Evolutionary conservation across 2,113 vertebrate genomes (phyloP).

Genomic region (Rhinolophus ferrumequinum): DNA sequence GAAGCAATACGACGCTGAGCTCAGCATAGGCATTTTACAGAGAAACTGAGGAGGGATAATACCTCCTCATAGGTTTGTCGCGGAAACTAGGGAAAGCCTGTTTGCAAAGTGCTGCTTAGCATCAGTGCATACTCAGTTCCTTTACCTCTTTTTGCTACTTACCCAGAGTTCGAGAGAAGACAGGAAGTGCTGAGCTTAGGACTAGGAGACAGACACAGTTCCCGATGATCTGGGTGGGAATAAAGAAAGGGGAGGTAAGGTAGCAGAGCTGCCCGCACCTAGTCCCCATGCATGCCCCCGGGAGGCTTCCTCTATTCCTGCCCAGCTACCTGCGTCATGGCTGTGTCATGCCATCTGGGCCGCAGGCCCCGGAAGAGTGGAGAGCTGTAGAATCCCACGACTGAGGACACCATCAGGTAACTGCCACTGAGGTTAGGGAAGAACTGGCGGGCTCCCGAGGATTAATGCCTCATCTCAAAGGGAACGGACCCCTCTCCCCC

Average conservation of each 20-base stretch:
- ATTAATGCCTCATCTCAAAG: not conserved
- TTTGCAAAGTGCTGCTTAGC: not conserved
- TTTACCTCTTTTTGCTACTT: constrained; percentile 78
- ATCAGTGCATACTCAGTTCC: not conserved
- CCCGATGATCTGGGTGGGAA: constrained; percentile 92
- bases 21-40: not conserved
- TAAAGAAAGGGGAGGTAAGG: not conserved
- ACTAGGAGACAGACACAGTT: constrained; percentile 97
- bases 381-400: constrained; percentile 97
- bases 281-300: not conserved
- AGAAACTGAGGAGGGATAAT: not conserved
- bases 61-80: not conserved
- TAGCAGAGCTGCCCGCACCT: not conserved
- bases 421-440: constrained; percentile 85
- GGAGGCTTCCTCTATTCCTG: not conserved
- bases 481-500: rapidly evolving
- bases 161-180: constrained; percentile 98
- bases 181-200: constrained; percentile 96
- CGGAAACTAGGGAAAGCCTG: not conserved
- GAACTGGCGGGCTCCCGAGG: not conserved
- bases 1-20: not conserved
- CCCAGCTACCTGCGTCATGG: constrained; percentile 92
- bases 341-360: constrained; percentile 92
- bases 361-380: constrained; percentile 92
- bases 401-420: constrained; percentile 96